Conservation (phyloP, 2,113 vertebrate genomes). For the Colistium nudipinnis region DNA sequence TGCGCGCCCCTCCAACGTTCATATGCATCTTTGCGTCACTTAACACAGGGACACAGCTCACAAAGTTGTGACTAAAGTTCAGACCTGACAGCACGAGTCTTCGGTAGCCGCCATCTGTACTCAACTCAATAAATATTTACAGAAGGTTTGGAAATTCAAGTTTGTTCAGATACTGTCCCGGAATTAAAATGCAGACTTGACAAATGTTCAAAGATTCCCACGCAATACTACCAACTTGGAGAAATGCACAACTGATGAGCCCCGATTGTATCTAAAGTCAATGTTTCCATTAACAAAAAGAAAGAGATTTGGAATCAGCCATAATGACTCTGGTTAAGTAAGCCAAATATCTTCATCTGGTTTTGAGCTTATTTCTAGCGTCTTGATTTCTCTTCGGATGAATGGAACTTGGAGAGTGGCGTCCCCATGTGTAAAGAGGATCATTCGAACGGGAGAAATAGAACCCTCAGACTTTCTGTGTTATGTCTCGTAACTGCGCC, state of each 20-base stretch:
- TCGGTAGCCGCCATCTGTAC: neutral
- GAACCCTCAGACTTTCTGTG: slow-evolving; percentile 30
- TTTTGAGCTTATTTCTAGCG: slow-evolving; percentile 11
- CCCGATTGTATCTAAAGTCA: neutral
- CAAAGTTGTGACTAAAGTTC: neutral
- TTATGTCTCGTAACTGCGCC: slow-evolving; percentile 16
- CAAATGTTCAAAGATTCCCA: neutral
- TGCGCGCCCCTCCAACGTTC: no score
- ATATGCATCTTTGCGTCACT: no score
- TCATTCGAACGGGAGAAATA: slow-evolving; percentile 19
- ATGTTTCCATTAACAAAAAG: no score
- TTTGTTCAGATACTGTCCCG: neutral
- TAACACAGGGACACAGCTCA: neutral
- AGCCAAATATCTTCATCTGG: slow-evolving; percentile 6
- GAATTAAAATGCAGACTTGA: neutral
- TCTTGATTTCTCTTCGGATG: slow-evolving; percentile 30
- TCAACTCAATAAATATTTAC: neutral
- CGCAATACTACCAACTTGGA: neutral
- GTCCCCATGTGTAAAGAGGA: slow-evolving; percentile 14
- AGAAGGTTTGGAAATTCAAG: neutral
- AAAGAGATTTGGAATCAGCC: neutral
- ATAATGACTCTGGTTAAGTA: neutral
- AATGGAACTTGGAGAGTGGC: slow-evolving; percentile 14
- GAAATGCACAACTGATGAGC: neutral
- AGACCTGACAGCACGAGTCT: neutral